These are phyloP conservation scores for Standfussiana lucernea DNA, from an alignment of 2,888 invertebrate genomes.

Conservation along the genomic window DNA sequence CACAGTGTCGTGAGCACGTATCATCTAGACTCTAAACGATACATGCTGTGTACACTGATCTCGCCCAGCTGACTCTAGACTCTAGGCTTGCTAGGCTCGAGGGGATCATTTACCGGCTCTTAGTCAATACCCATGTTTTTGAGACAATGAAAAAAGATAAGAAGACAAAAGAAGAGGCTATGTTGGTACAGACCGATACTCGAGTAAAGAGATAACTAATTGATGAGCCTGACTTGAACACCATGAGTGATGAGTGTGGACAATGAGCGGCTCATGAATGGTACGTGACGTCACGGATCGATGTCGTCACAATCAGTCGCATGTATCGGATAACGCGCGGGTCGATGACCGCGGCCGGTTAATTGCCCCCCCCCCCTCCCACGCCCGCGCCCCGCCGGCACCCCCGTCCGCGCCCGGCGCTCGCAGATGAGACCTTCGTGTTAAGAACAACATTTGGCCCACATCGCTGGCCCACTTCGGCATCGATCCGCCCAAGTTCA, in stretches of 20 bases:
- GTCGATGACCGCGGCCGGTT: conserved; percentile 86
- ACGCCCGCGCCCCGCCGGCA: conserved; percentile 19
- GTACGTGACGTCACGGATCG: conserved; percentile 69
- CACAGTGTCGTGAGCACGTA: not conserved
- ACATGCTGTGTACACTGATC: not conserved
- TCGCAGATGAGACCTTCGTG: conserved; percentile 78
- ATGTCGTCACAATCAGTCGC: conserved; percentile 72
- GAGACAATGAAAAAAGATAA: not conserved
- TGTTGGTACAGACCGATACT: not conserved
- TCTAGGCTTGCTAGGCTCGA: not conserved
- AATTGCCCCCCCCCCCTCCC: conserved; percentile 77
- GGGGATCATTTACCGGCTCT: not conserved
- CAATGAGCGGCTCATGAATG: conserved; percentile 63
- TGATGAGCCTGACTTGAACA: not conserved
- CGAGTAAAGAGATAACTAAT: not conserved
- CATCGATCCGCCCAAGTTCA: conserved; percentile 88
- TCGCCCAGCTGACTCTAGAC: not conserved
- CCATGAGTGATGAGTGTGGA: conserved; percentile 12
- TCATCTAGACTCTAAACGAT: not conserved
- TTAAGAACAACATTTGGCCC: conserved; percentile 66
- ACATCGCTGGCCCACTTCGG: conserved; percentile 72
- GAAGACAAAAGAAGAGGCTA: not conserved
- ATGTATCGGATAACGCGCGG: conserved; percentile 74
- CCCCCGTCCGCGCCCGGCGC: conserved; percentile 25
- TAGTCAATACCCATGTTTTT: not conserved